A percentile compares a stretch with the other conserved stretches of the same genome.
Conservation (phyloP, 2,797 vertebrate species). For the Octomys mimax region DNA sequence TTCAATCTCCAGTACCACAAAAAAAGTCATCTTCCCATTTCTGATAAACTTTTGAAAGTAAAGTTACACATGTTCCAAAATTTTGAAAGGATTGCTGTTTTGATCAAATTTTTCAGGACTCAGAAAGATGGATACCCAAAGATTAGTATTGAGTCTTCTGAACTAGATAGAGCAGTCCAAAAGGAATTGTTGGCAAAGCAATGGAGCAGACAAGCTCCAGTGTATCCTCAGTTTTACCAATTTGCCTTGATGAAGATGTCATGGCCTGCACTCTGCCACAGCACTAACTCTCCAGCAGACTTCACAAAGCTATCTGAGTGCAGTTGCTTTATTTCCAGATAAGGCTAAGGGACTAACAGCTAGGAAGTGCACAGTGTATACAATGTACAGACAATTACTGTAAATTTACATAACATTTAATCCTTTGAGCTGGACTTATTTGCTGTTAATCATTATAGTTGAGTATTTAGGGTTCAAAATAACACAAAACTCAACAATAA, state of each 20-base stretch:
- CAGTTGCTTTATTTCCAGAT: background rate
- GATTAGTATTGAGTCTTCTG: background rate
- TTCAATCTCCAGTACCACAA: too few relatives aligned
- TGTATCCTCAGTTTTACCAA: background rate
- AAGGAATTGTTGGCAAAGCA: constrained; percentile 4
- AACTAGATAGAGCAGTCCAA: background rate
- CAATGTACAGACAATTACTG: background rate
- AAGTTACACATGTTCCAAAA: background rate
- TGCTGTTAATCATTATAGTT: background rate
- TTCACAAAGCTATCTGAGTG: background rate
- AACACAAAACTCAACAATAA: background rate
- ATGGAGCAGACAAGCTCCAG: background rate
- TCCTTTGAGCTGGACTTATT: background rate
- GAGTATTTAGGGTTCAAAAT: background rate
- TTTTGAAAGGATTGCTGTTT: background rate
- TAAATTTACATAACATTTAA: constrained; percentile 30
- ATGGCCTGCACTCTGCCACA: background rate
- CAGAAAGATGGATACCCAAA: background rate
- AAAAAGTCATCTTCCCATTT: background rate
- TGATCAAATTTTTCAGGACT: background rate
- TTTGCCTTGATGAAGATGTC: background rate
- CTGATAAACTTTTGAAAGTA: background rate
- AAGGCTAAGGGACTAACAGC: background rate
- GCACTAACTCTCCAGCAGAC: background rate
- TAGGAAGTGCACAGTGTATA: background rate